Base-by-base conservation (phyloP, 1,140 invertebrate genomes). In the Bradynema listronoti region DNA sequence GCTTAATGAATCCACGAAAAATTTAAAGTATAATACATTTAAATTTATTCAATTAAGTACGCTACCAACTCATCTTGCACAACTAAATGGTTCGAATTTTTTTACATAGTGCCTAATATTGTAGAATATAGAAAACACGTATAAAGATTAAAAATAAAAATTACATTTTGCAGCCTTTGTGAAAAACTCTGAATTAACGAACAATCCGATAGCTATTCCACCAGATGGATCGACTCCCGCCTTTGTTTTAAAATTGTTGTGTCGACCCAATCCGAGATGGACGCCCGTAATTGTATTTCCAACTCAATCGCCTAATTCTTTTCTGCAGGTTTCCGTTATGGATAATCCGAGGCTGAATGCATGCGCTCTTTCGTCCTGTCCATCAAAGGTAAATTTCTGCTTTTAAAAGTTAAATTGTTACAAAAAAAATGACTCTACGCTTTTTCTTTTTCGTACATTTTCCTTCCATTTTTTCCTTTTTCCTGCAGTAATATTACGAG, bases 281-380 rank as follows among this genome's bases (percentile, higher is more conserved):
- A 30, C 50, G 16, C 69, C 69, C 11, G 22, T 72, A 6, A 51
- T 66, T 5, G 59, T 69, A 11, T 73, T 64, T 43, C 50, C 61
- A 29, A 69, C 67, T 6, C 39, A 16, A 29, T 32, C 67, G 9
- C 32, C 71, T 1, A 68, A 69, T 22, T 66, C 72, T 19, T 69
- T 73, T 51, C 58, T 69, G 3, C 65, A 73, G 57, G 30, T 69
- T 9, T 47, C 36, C 14, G 55, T 69, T n/a, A 63, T 65, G 4
- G 16, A 14, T 69, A 33, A 71, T 25, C 49, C 51, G 25, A 4
- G 14, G 25, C 30, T 67, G 46, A 42, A 67, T 50, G 65, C 64
- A 22, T 67, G 65, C 19, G 42, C 9, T 9, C 51, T 58, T 24
- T 34, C 57, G 36, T 43, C 64, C 5, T 74, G 66, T 46, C 39